Evolutionary conservation across 2,113 vertebrate genomes (phyloP), one percentile per base, ranked within the genome.

Genomic region (Tylochromis polylepis): DNA sequence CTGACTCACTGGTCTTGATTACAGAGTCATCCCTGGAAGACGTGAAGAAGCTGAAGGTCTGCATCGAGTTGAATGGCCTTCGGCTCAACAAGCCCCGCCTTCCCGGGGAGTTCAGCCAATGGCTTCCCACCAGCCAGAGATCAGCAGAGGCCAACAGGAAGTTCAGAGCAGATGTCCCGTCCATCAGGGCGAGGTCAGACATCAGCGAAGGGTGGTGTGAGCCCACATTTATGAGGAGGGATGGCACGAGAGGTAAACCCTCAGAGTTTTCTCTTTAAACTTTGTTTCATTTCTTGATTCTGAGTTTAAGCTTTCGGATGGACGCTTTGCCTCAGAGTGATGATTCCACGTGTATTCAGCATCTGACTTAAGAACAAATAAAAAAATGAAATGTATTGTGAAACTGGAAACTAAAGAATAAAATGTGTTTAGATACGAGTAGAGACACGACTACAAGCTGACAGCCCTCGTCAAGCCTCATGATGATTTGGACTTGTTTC

Each of bases 51-150:
- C 97, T 98, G 96, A 98, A 98, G 96, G 98, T 99, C 93, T 97
- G 98, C 96, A 98, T 98, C 92, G 98, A 99, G 96, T 97, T 98
- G 94, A 98, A 97, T 88, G 98, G 98, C 93, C 97, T 99, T 90
- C 96, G 97, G 92, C 97, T 98, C 91, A 98, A 97, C 97, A 98
- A 97, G 92, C 97, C 98, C 91, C 96, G 96, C 92, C 97, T 97
- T 96, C 96, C 97, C 91, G 96, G 27, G 6, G 92, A 98, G 95
- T 96, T 98, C 93, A 95, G 97, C 95, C 97, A 97, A 96, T 97
- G 98, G 96, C 96, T 97, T 58, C 86, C 90, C 81, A 96, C 96
- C 51, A 88, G 95, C 90, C 96, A 97, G 93, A 95, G 95, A 94
- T 57, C 83, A 3, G 92, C 93, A 72, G 91, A 85, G 49, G 41